These are phyloP conservation scores for Sarcophaga carnaria DNA, from an alignment of 2,888 invertebrate genomes.

Conservation along the genomic window DNA sequence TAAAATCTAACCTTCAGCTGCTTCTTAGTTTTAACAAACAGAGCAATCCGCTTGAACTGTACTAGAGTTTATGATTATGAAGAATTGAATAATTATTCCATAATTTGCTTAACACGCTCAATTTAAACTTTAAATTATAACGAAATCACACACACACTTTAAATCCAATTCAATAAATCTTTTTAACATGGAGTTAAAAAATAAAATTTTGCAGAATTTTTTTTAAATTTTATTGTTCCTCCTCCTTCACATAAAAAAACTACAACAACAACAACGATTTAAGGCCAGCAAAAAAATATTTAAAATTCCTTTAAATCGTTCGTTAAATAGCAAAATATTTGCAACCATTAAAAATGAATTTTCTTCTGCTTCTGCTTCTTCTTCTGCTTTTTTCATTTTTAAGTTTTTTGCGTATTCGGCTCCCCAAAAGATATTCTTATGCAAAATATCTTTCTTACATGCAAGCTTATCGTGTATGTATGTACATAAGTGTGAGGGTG, in stretches of 20 bases:
- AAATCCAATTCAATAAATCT: no score
- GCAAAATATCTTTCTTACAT: slow-evolving; percentile 38
- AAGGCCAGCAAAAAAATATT: slow-evolving; percentile 46
- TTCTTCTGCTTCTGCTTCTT: slow-evolving; percentile 37
- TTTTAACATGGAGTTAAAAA: no score
- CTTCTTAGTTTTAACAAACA: no score
- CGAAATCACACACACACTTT: no score
- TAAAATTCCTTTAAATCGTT: slow-evolving; percentile 68
- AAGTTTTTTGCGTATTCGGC: slow-evolving; percentile 28
- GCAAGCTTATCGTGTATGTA: neutral
- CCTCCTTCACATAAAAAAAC: neutral
- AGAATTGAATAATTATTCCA: no score
- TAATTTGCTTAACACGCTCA: no score
- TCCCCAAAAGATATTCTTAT: slow-evolving; percentile 31
- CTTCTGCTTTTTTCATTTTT: slow-evolving; percentile 24
- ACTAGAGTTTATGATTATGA: no score
- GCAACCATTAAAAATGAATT: slow-evolving; percentile 67
- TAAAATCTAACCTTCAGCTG: no score
- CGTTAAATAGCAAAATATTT: slow-evolving; percentile 69
- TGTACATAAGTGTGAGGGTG: neutral
- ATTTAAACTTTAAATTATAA: no score
- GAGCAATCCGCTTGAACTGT: no score
- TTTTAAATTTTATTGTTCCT: neutral
- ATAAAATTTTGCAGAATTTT: no score
- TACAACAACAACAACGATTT: slow-evolving; percentile 13